Base-by-base conservation (phyloP, 2,797 vertebrate genomes). In the Coregonus ussuriensis region DNA sequence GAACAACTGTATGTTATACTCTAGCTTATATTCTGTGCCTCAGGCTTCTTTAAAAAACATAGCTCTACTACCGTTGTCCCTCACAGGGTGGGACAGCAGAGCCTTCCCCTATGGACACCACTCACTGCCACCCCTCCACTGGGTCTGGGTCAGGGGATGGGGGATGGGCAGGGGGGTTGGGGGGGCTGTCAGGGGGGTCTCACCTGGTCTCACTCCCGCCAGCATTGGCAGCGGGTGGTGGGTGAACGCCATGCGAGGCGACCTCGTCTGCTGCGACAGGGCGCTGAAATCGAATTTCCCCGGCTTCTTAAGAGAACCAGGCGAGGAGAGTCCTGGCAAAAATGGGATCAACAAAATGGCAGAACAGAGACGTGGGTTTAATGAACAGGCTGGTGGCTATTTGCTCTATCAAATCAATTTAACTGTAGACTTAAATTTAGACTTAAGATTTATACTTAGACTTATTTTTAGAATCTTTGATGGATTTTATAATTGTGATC, bases 151-250 rank as follows among this genome's bases (percentile, higher is more conserved):
- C 79, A 72, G 82, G 80, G 9, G 41, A 47, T 71, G 71, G 72
- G 62, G 52, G 77, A 71, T 83, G 82, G 82, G 80, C 68, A 62
- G 74, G 74, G 76, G 76, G 72, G 78, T 74, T 75, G 80, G 83
- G 86, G 78, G 81, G 74, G 69, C 18, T 21, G 37, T 47, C 74
- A 25, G 75, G 81, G 77, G 72, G 83, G 94, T 91, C 96, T 97
- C 96, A 98, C 97, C 97, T 97, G 97, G 97, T 97, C 97, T 96
- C 95, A 97, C 96, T 94, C 97, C 97, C 90, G 96, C 96, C 94
- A 98, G 95, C 95, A 98, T 95, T 88, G 97, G 97, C 96, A 98
- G 96, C 88, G 97, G 96, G 95, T 98, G 97, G 94, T 98, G 97
- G 92, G 96, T 97, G 93, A 97, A 97, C 94, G 97, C 96, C 97